Conservation (phyloP, 37 sponge, comb jelly and placozoan genomes). For the Ianthella basta region DNA sequence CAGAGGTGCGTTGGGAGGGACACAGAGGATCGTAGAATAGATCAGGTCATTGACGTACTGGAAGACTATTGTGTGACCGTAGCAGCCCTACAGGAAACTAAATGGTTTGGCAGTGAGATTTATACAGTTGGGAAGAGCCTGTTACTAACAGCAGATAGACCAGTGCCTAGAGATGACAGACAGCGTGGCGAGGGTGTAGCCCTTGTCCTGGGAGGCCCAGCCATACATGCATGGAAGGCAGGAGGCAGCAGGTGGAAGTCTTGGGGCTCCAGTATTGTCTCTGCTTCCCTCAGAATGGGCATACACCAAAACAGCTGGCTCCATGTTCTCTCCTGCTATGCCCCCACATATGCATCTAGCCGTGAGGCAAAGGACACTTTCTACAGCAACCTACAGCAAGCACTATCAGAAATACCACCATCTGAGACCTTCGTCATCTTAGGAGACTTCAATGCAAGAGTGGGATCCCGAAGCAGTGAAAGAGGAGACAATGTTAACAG, state of each 20-base stretch:
- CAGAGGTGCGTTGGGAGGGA: no score
- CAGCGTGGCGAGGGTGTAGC: conserved; percentile 39
- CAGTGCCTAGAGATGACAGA: not conserved
- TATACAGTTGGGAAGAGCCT: conserved; percentile 2
- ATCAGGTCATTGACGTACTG: no score
- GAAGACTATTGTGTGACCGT: no score
- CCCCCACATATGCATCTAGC: conserved; percentile 11
- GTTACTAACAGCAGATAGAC: conserved; percentile 10
- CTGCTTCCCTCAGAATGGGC: no score
- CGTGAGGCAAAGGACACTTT: not conserved
- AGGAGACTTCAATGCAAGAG: conserved; percentile 1
- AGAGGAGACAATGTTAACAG: no score
- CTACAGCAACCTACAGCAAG: not conserved
- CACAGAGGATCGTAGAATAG: no score
- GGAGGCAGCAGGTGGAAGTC: conserved; percentile 26
- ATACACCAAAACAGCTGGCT: not conserved
- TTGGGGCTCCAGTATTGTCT: not conserved
- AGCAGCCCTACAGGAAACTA: no score
- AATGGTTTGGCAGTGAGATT: not conserved
- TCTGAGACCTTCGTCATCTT: conserved; percentile 10
- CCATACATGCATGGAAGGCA: conserved; percentile 12
- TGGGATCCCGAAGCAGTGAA: conserved; percentile 13
- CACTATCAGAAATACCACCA: not conserved
- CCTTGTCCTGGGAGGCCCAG: not conserved
- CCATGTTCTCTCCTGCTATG: conserved; percentile 34